phyloP scores from a whole-genome alignment of 2,113 vertebrate genomes.

The Aplodontia rufa region DNA sequence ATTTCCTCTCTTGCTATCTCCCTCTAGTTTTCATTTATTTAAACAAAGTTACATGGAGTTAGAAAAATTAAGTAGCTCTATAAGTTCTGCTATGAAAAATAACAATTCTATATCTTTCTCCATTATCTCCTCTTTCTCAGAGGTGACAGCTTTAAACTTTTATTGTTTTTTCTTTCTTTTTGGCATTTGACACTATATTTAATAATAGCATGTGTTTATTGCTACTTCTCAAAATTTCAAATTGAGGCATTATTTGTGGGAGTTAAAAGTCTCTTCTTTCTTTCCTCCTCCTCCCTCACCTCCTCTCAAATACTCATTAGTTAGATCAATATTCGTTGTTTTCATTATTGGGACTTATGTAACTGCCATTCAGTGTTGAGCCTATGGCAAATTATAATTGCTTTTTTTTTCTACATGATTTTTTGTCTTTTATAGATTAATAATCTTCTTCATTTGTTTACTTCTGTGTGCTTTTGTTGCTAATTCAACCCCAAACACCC shows the following conservation, averaged over 20 bases:
- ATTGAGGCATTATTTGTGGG: neutral
- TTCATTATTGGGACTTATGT: neutral
- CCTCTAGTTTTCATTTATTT: neutral
- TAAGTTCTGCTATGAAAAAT: neutral
- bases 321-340: neutral
- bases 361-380: neutral
- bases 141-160: neutral
- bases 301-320: neutral
- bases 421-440: constrained; percentile 1
- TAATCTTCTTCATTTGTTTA: neutral
- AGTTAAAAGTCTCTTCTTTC: neutral
- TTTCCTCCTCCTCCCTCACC: neutral
- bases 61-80: neutral
- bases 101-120: neutral
- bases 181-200: neutral
- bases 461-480: neutral
- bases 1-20: neutral
- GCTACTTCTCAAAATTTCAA: neutral
- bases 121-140: neutral
- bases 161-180: neutral
- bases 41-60: neutral
- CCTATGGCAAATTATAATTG: neutral
- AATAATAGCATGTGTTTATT: neutral
- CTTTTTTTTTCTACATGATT: neutral
- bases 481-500: neutral